Conservation (phyloP, 2,797 vertebrate genomes). For the Oreonectes daqikongensis region DNA sequence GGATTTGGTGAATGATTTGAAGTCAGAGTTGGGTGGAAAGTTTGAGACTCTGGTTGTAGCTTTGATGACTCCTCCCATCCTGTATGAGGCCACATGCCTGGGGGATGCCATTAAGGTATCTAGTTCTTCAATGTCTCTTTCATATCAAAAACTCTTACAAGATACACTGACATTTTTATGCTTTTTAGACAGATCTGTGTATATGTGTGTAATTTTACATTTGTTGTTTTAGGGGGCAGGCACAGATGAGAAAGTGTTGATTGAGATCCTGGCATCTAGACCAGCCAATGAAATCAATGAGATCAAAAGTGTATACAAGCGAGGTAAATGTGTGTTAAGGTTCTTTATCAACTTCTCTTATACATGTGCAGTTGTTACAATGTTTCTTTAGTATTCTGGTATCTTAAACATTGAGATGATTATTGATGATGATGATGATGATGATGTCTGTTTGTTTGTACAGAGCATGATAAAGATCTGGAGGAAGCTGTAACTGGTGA, state of each 20-base stretch:
- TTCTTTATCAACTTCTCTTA: background rate
- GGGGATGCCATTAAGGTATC: conserved; percentile 89
- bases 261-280: conserved; percentile 92
- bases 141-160: background rate
- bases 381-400: too few species aligned
- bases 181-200: background rate
- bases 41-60: conserved; percentile 88
- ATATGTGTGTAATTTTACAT: background rate
- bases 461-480: conserved; percentile 86
- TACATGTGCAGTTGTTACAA: too few species aligned
- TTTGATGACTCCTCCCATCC: conserved; percentile 81
- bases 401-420: background rate
- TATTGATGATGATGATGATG: background rate
- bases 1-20: conserved; percentile 87
- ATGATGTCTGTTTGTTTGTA: background rate
- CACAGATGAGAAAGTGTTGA: conserved; percentile 90
- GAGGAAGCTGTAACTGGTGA: conserved; percentile 89
- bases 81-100: conserved; percentile 85
- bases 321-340: conserved; percentile 72
- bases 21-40: conserved; percentile 91
- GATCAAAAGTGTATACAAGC: conserved; percentile 83
- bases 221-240: conserved; percentile 84
- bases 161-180: background rate
- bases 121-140: background rate
- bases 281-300: conserved; percentile 80